Conservation (phyloP, 1,140 invertebrate genomes). For the Holcopasites calliopsidis region DNA sequence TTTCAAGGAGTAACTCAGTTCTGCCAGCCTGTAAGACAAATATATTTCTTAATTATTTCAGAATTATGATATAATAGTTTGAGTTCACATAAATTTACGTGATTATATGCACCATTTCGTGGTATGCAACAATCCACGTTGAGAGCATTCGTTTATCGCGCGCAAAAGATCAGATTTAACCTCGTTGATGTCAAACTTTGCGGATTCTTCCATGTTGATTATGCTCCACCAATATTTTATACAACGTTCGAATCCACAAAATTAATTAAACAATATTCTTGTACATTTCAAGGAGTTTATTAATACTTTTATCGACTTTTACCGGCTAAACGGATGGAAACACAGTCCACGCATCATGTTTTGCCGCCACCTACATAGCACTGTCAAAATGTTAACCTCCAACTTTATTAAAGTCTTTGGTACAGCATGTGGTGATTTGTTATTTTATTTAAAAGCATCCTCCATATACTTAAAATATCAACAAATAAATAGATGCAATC, state of each 20-base stretch:
- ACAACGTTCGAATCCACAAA: background rate
- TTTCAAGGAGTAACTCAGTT: constrained; percentile 88
- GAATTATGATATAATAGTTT: background rate
- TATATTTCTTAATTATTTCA: background rate
- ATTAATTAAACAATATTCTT: background rate
- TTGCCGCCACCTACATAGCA: constrained; percentile 6
- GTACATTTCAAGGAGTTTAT: background rate
- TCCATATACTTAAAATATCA: background rate
- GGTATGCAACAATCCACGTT: constrained; percentile 85
- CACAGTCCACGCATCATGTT: background rate
- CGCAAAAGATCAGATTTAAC: constrained; percentile 84
- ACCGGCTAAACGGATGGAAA: background rate
- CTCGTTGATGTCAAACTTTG: constrained; percentile 82
- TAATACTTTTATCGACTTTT: background rate
- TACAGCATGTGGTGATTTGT: background rate
- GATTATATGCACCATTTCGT: constrained; percentile 85
- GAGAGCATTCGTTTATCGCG: constrained; percentile 85
- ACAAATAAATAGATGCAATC: background rate
- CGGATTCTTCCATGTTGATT: constrained; percentile 68
- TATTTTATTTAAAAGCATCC: background rate
- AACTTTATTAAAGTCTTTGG: too few species aligned
- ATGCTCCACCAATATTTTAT: background rate
- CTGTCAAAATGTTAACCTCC: background rate
- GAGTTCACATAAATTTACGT: background rate
- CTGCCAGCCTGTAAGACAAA: constrained; percentile 83